A percentile compares a stretch with the other conserved stretches of the same genome.
phyloP scores from a whole-genome alignment of 2,113 vertebrate species.

The Hyla sarda region DNA sequence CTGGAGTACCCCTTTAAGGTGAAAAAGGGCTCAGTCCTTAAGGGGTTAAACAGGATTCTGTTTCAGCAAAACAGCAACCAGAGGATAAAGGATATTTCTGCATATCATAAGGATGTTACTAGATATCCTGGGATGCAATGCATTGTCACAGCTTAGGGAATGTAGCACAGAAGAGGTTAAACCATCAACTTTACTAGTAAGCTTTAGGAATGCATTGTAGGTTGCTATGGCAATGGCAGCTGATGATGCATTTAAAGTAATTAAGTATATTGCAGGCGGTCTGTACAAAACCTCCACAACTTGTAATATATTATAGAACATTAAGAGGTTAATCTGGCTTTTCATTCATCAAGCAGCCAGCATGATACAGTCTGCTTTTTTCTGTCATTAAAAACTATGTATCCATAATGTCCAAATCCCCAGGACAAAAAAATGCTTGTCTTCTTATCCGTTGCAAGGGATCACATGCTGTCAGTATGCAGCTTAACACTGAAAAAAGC shows the following conservation, averaged over 20 bases:
- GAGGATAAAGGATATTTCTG: too few species aligned
- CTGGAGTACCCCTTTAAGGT: too few species aligned
- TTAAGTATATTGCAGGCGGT: conserved; percentile 16
- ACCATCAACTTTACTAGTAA: neutral
- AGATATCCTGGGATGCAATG: neutral
- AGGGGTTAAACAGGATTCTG: too few species aligned
- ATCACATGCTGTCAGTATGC: neutral
- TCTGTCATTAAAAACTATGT: neutral
- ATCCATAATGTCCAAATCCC: neutral
- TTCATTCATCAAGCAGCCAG: neutral
- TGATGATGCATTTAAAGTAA: conserved; percentile 43
- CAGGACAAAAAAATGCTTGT: neutral
- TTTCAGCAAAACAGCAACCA: neutral
- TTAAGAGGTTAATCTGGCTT: conserved; percentile 8
- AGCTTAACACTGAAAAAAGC: neutral
- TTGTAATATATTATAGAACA: neutral
- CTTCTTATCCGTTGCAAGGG: neutral
- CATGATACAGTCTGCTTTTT: neutral
- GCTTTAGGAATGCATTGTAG: neutral
- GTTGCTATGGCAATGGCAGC: conserved; percentile 37
- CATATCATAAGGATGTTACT: neutral
- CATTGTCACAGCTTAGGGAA: neutral
- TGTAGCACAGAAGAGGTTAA: neutral
- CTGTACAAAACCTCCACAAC: neutral
- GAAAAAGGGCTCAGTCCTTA: too few species aligned